Conservation (phyloP, 37 sponge, comb jelly and placozoan genomes). For the Tethya wilhelma region DNA sequence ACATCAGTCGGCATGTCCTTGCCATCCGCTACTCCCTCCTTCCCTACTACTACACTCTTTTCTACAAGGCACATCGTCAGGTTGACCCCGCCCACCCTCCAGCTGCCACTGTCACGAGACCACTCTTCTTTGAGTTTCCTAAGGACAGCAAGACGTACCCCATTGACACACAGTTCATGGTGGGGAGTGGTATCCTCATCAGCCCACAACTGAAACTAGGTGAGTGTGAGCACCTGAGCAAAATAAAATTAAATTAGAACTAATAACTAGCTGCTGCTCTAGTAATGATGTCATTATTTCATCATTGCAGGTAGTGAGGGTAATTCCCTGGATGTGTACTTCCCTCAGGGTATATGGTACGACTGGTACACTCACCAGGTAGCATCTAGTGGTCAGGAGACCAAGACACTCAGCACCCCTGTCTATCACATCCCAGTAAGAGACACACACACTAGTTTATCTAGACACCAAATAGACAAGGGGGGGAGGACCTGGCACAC, state of each 20-base stretch:
- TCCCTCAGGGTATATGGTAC: slow-evolving; percentile 85
- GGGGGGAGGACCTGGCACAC: too few species aligned
- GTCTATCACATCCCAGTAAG: slow-evolving; percentile 67
- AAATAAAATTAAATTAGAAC: neutral
- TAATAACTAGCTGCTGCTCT: neutral
- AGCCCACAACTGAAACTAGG: slow-evolving; percentile 77
- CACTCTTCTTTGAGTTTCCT: slow-evolving; percentile 91
- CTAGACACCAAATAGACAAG: too few species aligned
- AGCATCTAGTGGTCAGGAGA: slow-evolving; percentile 14
- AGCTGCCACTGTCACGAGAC: slow-evolving; percentile 62
- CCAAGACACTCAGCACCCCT: slow-evolving; percentile 57
- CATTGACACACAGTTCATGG: slow-evolving; percentile 86
- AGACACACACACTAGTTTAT: too few species aligned
- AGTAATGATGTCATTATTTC: neutral
- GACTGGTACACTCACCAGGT: slow-evolving; percentile 51
- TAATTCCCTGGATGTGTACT: slow-evolving; percentile 58
- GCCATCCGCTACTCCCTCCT: slow-evolving; percentile 87
- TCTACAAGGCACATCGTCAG: slow-evolving; percentile 58
- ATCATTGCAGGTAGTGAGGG: slow-evolving; percentile 48
- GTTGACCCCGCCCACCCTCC: slow-evolving; percentile 24
- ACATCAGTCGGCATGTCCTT: slow-evolving; percentile 66
- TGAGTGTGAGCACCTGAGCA: neutral
- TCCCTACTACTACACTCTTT: slow-evolving; percentile 90
- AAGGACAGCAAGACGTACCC: slow-evolving; percentile 56
- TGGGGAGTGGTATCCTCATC: slow-evolving; percentile 76